Evolutionary conservation across 2,888 invertebrate species (phyloP).

Genomic region (Oligia latruncula): DNA sequence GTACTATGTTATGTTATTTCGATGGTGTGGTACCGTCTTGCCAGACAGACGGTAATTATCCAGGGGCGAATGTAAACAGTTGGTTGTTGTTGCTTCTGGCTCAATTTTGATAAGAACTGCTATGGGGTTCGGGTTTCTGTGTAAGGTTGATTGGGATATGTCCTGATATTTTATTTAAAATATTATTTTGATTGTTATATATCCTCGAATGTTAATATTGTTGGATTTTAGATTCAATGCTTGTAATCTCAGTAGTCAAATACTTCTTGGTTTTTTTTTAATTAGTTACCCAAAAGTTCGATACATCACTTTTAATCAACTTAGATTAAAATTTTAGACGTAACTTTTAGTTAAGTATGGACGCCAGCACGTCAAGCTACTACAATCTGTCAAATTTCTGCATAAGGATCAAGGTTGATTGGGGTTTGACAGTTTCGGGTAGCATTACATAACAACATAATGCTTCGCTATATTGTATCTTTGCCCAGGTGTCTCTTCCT

Average conservation of each 20-base stretch:
- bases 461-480: too few species aligned
- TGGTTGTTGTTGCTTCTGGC: conserved; percentile 34
- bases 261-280: too few species aligned
- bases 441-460: too few species aligned
- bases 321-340: too few species aligned
- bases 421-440: too few species aligned
- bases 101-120: conserved; percentile 29
- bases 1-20: conserved; percentile 37
- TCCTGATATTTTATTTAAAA: neutral
- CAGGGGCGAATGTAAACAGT: conserved; percentile 45
- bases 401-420: too few species aligned
- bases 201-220: neutral
- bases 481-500: conserved; percentile 5
- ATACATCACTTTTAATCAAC: neutral
- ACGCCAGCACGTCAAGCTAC: too few species aligned
- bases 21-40: conserved; percentile 49
- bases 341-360: too few species aligned
- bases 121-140: neutral
- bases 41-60: conserved; percentile 58
- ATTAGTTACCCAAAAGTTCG: neutral
- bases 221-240: too few species aligned
- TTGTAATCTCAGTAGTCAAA: neutral
- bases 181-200: too few species aligned
- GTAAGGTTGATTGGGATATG: neutral
- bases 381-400: too few species aligned